phyloP scores from a whole-genome alignment of 2,113 vertebrate genomes.

The Neogale vison region DNA sequence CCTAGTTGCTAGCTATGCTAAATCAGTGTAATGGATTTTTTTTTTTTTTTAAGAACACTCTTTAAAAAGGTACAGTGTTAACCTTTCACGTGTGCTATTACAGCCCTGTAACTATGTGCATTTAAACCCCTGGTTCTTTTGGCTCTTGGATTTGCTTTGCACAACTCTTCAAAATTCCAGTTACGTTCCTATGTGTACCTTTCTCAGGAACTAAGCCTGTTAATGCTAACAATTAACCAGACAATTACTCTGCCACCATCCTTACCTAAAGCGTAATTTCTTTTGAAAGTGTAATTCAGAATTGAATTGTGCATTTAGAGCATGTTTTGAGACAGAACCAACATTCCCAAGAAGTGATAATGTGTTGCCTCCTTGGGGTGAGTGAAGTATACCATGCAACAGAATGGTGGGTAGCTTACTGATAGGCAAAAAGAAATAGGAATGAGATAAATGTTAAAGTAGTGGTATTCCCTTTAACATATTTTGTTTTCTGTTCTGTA shows the following conservation, averaged over 20 bases:
- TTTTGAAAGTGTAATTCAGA: conserved; percentile 54
- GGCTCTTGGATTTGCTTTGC: not conserved
- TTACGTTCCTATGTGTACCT: not conserved
- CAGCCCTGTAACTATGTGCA: not conserved
- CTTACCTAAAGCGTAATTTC: conserved; percentile 41
- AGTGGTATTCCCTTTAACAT: not conserved
- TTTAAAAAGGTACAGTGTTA: not conserved
- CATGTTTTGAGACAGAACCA: conserved; percentile 6
- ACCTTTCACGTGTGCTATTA: not conserved
- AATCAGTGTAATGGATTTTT: not conserved
- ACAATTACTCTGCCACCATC: not conserved
- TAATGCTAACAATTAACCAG: conserved; percentile 57
- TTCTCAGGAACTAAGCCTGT: conserved; percentile 47
- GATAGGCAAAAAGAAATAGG: not conserved
- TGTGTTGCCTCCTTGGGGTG: not conserved
- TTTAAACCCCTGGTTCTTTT: not conserved
- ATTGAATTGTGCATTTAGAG: conserved; percentile 42
- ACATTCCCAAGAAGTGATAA: not conserved
- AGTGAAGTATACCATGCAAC: not conserved
- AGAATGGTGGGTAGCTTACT: not conserved
- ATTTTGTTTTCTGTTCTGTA: not conserved
- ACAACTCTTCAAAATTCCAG: conserved; percentile 13
- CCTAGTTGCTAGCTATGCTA: not conserved
- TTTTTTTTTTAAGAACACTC: not conserved
- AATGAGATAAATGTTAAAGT: not conserved